A percentile compares a stretch with the other conserved stretches of the same genome.
These are phyloP conservation scores for Nomada ruficornis DNA, from an alignment of 2,888 invertebrate species.

Conservation along the genomic window DNA sequence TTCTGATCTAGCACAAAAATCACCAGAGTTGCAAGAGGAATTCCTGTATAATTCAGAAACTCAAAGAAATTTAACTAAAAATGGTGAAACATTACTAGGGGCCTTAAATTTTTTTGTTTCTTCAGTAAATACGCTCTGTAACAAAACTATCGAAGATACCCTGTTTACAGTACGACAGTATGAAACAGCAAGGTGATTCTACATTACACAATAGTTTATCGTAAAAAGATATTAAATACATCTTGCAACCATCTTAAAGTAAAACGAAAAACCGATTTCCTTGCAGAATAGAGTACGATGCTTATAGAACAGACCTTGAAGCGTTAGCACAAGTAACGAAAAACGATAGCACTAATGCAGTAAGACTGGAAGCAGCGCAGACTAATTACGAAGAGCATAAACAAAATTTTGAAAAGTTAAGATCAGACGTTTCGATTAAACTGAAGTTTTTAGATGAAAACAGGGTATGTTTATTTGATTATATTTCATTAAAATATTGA, in stretches of 20 bases:
- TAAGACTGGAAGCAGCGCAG: slow-evolving; percentile 91
- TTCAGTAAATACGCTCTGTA: slow-evolving; percentile 97
- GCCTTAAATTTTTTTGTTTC: slow-evolving; percentile 98
- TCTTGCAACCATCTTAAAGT: background rate
- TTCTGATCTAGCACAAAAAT: slow-evolving; percentile 97
- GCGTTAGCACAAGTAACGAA: slow-evolving; percentile 89
- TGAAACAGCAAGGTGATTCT: slow-evolving; percentile 89
- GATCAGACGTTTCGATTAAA: slow-evolving; percentile 97
- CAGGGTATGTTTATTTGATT: slow-evolving; percentile 87
- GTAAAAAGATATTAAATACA: background rate
- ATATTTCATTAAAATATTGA: background rate
- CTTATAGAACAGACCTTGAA: slow-evolving; percentile 97
- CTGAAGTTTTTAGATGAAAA: slow-evolving; percentile 98
- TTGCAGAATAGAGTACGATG: slow-evolving; percentile 97
- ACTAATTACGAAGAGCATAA: slow-evolving; percentile 93
- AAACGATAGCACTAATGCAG: slow-evolving; percentile 86
- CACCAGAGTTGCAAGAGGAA: slow-evolving; percentile 97
- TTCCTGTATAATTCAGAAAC: slow-evolving; percentile 98
- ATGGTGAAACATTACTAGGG: slow-evolving; percentile 96
- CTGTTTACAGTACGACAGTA: slow-evolving; percentile 91
- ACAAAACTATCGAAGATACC: slow-evolving; percentile 99
- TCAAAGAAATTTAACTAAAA: slow-evolving; percentile 95
- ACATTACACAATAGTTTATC: background rate
- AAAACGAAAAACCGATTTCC: slow-evolving; percentile 24
- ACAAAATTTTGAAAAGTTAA: slow-evolving; percentile 95